Conservation (phyloP, 1,140 invertebrate species). For the Drosophila dunni region DNA sequence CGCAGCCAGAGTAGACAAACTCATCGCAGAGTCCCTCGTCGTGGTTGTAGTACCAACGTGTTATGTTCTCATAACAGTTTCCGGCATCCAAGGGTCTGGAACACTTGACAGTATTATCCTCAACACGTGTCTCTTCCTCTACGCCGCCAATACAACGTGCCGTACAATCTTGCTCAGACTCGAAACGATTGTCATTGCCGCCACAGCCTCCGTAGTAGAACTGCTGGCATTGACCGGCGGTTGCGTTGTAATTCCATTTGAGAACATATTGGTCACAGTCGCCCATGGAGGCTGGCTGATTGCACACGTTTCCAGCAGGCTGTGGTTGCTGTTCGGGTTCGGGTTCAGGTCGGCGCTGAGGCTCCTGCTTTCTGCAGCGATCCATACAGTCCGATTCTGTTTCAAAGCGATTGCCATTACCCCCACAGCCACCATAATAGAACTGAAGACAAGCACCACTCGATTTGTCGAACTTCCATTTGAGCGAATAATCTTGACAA, state of each 20-base stretch:
- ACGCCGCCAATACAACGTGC: constrained; percentile 87
- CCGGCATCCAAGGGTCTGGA: constrained; percentile 89
- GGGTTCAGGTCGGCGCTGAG: constrained; percentile 17
- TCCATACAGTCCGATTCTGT: constrained; percentile 88
- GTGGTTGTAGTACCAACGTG: constrained; percentile 92
- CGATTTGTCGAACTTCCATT: constrained; percentile 92
- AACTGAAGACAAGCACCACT: constrained; percentile 89
- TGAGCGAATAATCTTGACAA: constrained; percentile 47
- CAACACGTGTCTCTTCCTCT: constrained; percentile 37
- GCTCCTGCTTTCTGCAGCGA: constrained; percentile 85
- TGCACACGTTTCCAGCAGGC: constrained; percentile 85
- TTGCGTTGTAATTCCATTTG: constrained; percentile 93
- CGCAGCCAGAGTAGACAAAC: constrained; percentile 94
- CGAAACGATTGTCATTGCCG: constrained; percentile 93
- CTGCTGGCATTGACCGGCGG: constrained; percentile 88
- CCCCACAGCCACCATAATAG: constrained; percentile 93
- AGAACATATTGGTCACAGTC: constrained; percentile 91
- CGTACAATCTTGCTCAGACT: constrained; percentile 89
- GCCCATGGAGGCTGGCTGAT: constrained; percentile 89
- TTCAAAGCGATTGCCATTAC: constrained; percentile 92
- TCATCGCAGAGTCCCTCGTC: constrained; percentile 91
- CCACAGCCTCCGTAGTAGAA: constrained; percentile 94
- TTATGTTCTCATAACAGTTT: constrained; percentile 87
- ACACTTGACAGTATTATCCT: constrained; percentile 85
- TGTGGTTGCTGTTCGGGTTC: constrained; percentile 26